Base-by-base conservation (phyloP, 2,888 invertebrate genomes). In the Microplitis manilae region DNA sequence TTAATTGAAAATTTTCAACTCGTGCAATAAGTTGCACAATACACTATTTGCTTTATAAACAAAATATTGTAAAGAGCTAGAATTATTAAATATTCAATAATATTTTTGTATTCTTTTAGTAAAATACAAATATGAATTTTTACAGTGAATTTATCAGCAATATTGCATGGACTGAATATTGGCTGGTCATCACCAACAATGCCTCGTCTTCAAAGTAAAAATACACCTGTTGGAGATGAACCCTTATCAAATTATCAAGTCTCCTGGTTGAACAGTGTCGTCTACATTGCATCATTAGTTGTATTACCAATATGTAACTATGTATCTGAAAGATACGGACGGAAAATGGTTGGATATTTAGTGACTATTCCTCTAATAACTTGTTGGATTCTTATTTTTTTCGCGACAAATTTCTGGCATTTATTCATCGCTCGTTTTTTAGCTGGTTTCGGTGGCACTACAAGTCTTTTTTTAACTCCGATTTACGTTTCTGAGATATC, bases 401-500 rank as follows among this genome's bases (percentile, higher is more conserved):
- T 92, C 30, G 91, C 93, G 0, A 87, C 86, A 1, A 90, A 91
- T n/a, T 86, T 91, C 0, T 83, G 81, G 0, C 86, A 91, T 60
- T 87, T 94, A 1, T 87, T 92, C 39, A 84, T 90, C 0, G 92
- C 92, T 0, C 90, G 93, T 70, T 91, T 94, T 67, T 81, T 94
- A 0, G 90, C 91, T 0, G 95, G 95, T 0, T 83, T 93, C 0
- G 91, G 92, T 0, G 92, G 92, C 0, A 93, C 93, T 1, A 91
- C 92, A 0, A 87, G 90, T 0, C 86, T 93, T 5, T 91, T 92
- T 7, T 90, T 92, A 59, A 90, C 91, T 0, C 94, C 94, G 0
- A 91, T 94, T 15, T 93, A 92, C 85, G 91, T 93, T 30, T 92
- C 92, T 0, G 95, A 95, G 87, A 92, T 94, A 0, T 91, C 94